Conservation (phyloP, 2,113 vertebrate genomes). For the Sturnus vulgaris region DNA sequence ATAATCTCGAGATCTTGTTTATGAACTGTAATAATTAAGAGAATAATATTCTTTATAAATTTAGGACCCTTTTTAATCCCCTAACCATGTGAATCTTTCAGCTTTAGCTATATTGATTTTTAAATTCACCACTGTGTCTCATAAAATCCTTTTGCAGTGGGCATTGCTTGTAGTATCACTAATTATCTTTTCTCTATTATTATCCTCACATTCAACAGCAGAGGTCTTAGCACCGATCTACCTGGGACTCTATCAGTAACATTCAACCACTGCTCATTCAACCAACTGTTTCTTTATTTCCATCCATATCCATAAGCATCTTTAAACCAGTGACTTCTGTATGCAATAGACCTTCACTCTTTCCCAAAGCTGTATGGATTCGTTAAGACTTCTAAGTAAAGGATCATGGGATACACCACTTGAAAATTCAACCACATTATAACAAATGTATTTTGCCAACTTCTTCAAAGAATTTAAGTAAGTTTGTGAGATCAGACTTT, state of each 20-base stretch:
- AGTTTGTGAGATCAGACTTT: not conserved
- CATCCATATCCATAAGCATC: not conserved
- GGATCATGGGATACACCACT: not conserved
- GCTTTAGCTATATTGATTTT: not conserved
- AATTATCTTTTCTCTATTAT: not conserved
- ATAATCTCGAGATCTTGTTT: not conserved
- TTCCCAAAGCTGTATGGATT: not conserved
- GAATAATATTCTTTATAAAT: not conserved
- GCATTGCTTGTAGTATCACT: not conserved
- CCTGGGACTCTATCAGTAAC: not conserved
- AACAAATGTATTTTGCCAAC: not conserved
- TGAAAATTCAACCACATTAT: not conserved
- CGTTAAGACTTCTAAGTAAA: not conserved
- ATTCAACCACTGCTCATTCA: not conserved
- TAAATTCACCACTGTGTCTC: not conserved
- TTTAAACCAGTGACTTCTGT: not conserved
- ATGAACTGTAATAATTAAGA: not conserved
- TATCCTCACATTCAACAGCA: not conserved
- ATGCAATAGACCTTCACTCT: rapidly evolving
- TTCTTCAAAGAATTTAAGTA: not conserved
- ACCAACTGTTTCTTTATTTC: not conserved
- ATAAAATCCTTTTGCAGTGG: not conserved
- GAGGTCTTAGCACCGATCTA: not conserved
- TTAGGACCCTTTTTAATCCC: rapidly evolving
- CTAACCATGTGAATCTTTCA: not conserved